Conservation (phyloP, 1,140 invertebrate genomes). For the Pseudomyrmex pallidus region DNA sequence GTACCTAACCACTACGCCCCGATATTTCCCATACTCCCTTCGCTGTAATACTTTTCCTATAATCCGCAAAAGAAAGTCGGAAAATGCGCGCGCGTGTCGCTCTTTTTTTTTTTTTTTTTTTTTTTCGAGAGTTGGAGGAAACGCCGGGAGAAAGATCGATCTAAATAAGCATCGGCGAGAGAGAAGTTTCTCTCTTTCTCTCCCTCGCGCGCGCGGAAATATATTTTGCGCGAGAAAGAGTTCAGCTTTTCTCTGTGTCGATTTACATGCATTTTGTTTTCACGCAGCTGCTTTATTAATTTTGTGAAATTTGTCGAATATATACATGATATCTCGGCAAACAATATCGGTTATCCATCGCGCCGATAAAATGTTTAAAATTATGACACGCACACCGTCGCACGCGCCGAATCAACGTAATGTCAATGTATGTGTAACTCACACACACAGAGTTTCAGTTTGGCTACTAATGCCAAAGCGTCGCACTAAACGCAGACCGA, state of each 20-base stretch:
- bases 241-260: constrained; percentile 12
- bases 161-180: not conserved
- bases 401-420: constrained; percentile 33
- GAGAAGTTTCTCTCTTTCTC: not conserved
- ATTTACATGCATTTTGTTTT: not conserved
- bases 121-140: not conserved
- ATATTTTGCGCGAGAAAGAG: not conserved
- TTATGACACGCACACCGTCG: constrained; percentile 20
- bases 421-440: constrained; percentile 41
- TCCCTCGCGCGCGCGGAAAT: not conserved
- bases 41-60: constrained; percentile 33
- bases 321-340: constrained; percentile 1
- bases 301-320: constrained; percentile 43
- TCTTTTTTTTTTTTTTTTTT: constrained; percentile 10
- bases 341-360: constrained; percentile 33
- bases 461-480: constrained; percentile 27
- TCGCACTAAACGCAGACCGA: constrained; percentile 24
- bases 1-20: constrained; percentile 44
- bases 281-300: constrained; percentile 20
- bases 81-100: not conserved
- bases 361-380: constrained; percentile 51
- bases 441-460: not conserved
- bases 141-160: not conserved
- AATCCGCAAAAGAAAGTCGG: constrained; percentile 11
- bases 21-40: constrained; percentile 33